A percentile compares a stretch with the other conserved stretches of the same genome.
Conservation (phyloP, 2,797 vertebrate species). For the Channa striata region DNA sequence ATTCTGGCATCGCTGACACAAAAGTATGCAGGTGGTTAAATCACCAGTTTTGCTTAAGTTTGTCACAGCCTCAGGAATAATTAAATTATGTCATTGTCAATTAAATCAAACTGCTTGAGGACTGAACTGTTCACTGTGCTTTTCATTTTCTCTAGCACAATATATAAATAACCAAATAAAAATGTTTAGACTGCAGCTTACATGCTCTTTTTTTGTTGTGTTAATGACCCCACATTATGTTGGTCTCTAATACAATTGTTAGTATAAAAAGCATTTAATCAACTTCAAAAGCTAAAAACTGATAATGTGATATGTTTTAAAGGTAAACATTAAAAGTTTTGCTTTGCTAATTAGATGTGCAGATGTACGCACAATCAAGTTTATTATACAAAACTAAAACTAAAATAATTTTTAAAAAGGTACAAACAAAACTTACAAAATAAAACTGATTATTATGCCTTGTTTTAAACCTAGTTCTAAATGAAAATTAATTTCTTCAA, state of each 20-base stretch:
- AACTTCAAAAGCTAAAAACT: background rate
- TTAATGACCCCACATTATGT: background rate
- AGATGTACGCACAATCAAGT: background rate
- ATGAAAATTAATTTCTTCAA: no score
- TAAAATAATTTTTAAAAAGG: no score
- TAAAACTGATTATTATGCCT: no score
- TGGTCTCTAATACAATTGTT: background rate
- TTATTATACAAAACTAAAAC: no score
- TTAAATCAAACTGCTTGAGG: conserved; percentile 48
- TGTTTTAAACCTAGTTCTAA: no score
- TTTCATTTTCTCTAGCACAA: conserved; percentile 4
- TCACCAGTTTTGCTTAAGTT: background rate
- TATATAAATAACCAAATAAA: background rate
- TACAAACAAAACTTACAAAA: no score
- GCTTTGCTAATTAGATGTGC: background rate
- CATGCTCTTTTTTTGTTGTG: background rate
- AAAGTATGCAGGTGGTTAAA: background rate
- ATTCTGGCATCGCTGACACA: background rate
- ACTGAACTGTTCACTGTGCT: background rate
- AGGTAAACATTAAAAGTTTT: no score
- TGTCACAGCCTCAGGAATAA: conserved; percentile 7
- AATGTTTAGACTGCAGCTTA: background rate
- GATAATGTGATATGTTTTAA: no score
- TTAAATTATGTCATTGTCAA: conserved; percentile 42
- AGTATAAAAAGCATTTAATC: background rate